phyloP scores from a whole-genome alignment of 2,113 vertebrate species.

The Tympanuchus pallidicinctus region DNA sequence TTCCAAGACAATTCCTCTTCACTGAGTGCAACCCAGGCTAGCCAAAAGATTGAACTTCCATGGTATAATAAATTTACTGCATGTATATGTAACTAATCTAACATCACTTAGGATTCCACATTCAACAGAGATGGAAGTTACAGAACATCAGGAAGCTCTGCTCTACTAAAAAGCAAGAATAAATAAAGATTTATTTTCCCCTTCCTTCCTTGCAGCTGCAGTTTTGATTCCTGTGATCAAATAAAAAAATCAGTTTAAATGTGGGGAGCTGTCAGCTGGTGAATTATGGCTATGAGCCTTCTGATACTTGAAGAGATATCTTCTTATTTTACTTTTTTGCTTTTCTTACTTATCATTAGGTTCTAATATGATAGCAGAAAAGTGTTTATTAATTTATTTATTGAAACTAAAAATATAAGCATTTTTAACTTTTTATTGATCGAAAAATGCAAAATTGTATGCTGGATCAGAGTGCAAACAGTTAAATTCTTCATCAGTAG shows the following conservation, averaged over 20 bases:
- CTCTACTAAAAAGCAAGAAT: not conserved
- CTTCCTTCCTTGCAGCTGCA: not conserved
- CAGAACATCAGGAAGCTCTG: not conserved
- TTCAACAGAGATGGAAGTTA: not conserved
- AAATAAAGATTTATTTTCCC: not conserved
- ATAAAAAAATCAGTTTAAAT: not conserved
- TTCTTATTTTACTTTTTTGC: not conserved
- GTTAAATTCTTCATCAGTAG: accelerated
- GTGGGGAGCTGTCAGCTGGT: not conserved
- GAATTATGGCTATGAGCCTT: not conserved
- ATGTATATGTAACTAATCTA: not conserved
- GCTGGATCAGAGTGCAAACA: not conserved
- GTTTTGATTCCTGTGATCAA: not conserved
- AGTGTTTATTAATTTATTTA: not conserved
- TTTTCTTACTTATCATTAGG: not conserved
- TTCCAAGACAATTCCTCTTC: not conserved
- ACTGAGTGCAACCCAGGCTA: no score
- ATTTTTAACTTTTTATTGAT: accelerated
- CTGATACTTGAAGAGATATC: not conserved
- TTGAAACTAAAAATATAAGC: not conserved
- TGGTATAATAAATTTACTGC: not conserved
- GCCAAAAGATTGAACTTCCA: not conserved
- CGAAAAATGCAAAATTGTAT: not conserved
- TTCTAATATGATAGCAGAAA: not conserved
- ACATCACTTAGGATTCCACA: not conserved